Evolutionary conservation across 2,113 vertebrate species (phyloP).

Genomic region (Canis aureus): DNA sequence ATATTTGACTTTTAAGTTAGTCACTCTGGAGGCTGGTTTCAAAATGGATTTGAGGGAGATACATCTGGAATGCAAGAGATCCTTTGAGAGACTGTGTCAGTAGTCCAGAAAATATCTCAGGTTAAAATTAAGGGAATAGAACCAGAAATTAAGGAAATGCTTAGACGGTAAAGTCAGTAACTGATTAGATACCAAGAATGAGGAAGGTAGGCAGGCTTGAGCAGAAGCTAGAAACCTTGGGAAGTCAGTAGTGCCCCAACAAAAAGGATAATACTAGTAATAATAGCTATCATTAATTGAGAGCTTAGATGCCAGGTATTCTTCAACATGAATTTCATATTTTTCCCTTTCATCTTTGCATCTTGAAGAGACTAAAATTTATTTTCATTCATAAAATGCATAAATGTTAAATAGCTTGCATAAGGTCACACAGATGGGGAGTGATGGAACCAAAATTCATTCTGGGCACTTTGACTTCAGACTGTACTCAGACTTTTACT

Average conservation of each 20-base stretch:
- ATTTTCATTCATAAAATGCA: neutral
- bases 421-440: neutral
- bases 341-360: neutral
- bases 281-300: neutral
- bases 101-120: conserved; percentile 14
- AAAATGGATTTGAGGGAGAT: neutral
- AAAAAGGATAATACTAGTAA: neutral
- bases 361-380: neutral
- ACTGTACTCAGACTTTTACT: neutral
- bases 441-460: neutral
- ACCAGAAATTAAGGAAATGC: conserved; percentile 1
- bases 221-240: too few relatives aligned
- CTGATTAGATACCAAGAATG: neutral
- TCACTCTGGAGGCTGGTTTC: neutral
- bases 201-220: neutral
- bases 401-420: neutral
- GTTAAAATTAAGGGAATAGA: neutral
- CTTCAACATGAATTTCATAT: neutral
- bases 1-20: neutral
- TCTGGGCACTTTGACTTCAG: neutral
- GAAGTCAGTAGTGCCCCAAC: neutral
- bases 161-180: neutral
- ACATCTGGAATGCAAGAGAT: neutral
- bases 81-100: neutral
- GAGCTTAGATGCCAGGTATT: neutral